Conservation (phyloP, 1,140 invertebrate species). For the Platorchestia sp. region DNA sequence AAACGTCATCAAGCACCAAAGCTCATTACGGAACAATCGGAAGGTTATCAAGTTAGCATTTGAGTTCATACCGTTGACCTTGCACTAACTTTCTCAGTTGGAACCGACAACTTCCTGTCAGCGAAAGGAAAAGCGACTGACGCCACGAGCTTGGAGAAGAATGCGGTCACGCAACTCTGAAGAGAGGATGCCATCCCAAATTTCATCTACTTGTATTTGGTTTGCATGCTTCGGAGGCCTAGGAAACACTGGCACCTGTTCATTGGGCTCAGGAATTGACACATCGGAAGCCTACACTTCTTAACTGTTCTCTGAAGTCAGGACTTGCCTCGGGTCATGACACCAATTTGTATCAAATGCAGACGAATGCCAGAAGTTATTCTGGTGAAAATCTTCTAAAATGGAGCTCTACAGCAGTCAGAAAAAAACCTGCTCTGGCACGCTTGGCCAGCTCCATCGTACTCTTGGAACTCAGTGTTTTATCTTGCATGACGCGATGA, state of each 20-base stretch:
- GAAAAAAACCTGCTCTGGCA: background rate
- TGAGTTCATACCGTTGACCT: background rate
- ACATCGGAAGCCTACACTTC: too few relatives aligned
- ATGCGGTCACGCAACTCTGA: background rate
- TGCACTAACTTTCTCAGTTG: background rate
- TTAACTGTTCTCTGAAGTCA: background rate
- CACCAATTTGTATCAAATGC: background rate
- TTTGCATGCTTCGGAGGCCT: background rate
- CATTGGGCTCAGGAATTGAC: too few relatives aligned
- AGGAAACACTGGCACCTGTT: background rate
- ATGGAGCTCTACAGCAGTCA: background rate
- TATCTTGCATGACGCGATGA: background rate
- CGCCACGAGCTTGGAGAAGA: background rate
- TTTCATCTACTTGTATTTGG: background rate
- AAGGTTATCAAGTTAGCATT: constrained; percentile 25
- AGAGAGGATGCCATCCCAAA: background rate
- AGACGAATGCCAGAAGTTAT: background rate
- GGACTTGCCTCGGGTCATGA: background rate
- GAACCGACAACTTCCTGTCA: background rate
- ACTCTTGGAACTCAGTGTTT: background rate
- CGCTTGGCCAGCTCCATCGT: background rate
- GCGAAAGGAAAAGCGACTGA: background rate
- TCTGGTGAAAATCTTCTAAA: background rate
- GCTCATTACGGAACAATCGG: background rate
- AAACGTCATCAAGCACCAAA: background rate